These are phyloP conservation scores for Leptinotarsa rubiginosa DNA, from an alignment of 2,888 invertebrate genomes.

Conservation along the genomic window DNA sequence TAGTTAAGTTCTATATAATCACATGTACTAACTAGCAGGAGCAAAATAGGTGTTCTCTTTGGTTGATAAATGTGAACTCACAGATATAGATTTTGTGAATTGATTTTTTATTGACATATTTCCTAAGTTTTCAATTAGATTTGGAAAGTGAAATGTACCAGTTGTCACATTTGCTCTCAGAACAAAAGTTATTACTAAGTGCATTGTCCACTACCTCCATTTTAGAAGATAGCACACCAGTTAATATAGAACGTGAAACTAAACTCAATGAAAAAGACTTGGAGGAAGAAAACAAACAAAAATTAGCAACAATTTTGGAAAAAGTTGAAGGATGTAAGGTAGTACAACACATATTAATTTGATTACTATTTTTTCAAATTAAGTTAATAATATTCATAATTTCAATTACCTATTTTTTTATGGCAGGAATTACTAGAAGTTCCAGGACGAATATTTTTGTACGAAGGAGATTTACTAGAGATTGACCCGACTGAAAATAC, in stretches of 20 bases:
- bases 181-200: constrained; percentile 87
- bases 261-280: constrained; percentile 65
- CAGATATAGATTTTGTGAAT: too few relatives aligned
- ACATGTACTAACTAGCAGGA: too few relatives aligned
- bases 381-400: neutral
- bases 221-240: constrained; percentile 65
- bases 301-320: constrained; percentile 80
- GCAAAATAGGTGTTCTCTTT: too few relatives aligned
- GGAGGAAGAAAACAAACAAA: constrained; percentile 71
- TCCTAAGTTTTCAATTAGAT: constrained; percentile 68
- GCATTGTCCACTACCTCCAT: constrained; percentile 80
- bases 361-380: neutral
- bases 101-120: constrained; percentile 17
- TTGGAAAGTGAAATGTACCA: constrained; percentile 99
- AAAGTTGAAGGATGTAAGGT: constrained; percentile 90
- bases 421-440: constrained; percentile 78
- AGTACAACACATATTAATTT: constrained; percentile 39
- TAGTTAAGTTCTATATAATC: too few relatives aligned
- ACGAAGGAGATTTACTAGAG: constrained; percentile 92
- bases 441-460: constrained; percentile 81
- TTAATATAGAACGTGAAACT: constrained; percentile 64
- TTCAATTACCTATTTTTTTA: constrained; percentile 2
- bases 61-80: too few relatives aligned
- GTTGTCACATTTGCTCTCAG: constrained; percentile 91
- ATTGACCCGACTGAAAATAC: constrained; percentile 89